Base-by-base conservation (phyloP, 1,140 invertebrate species). In the Atta colombica region DNA sequence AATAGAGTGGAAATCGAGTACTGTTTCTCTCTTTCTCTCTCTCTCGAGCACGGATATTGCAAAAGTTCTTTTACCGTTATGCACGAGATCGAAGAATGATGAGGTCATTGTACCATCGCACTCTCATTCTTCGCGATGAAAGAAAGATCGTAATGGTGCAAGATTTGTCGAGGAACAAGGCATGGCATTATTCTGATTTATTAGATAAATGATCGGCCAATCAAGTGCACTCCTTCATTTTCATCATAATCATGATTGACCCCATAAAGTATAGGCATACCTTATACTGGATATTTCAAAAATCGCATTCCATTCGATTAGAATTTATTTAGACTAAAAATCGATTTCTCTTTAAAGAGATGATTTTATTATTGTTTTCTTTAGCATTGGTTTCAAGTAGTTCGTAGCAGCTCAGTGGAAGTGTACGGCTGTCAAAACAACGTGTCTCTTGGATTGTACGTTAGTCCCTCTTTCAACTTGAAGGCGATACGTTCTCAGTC, bases 61-160 rank as follows among this genome's bases (percentile, higher is more conserved):
- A 88, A 90, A 90, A 87, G 78, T 80, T 21, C 6, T 21, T 12
- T 12, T 63, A 66, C 53, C 71, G 78, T 89, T 87, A 78, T 74
- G 85, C 72, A 78, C 74, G 77, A 51, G 53, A 53, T 69, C n/a
- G 61, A 5, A 53, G 25, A 45, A 45, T 45, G 25, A 21, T 31
- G 61, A 60, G 88, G 89, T 89, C 89, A 49, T 89, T 90, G 89
- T 55, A 85, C 85, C 60, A 60, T 45, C 53, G 28, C 75, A 65
- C 63, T 81, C 63, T 21, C 45, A 14, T 61, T 68, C 61, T 49
- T 55, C 14, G 35, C n/a, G 35, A 71, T 35, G 87, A 45, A 74
- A 77, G 88, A n/a, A 89, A 87, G 85, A 87, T 89, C 77, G 77
- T 82, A 84, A 75, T 31, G 55, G 60, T 58, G 51, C 49, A 87